Base-by-base conservation (phyloP, 1,140 invertebrate genomes). In the Tigriopus japonicus region DNA sequence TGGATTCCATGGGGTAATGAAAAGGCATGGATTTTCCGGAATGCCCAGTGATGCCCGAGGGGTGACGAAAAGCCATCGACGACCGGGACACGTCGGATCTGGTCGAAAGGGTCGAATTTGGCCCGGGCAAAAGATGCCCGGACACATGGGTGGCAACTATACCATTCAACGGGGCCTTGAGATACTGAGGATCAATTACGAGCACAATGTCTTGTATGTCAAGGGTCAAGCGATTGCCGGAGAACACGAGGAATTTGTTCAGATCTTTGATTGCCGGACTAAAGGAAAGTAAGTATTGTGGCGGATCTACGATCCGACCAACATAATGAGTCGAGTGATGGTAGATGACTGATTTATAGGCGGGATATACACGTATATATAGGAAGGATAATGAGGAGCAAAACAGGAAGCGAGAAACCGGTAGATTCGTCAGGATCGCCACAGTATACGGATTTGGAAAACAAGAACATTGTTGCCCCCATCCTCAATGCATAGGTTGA, bases 1-100 rank as follows among this genome's bases (percentile, higher is more conserved):
- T 69, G 95, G 94, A n/a, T 98, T 98, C 69, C 93, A 98, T 81
- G 95, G 96, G 56, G 95, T 96, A 0, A 86, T 97, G 75, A 95
- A 89, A 74, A 77, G 94, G 24, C 42, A 58, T 81, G 89, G 89
- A 43, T 93, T 98, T 68, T 85, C 87, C 69, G 95, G 95, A 61
- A 84, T 87, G 78, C 90, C 87, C 63, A 85, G 85, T 9, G 52
- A 54, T 21, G 82, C 82, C 53, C 92, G 95, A 70, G 93, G 94
- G 65, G 79, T 81, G 5, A 98, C 94, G 0, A 98, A 98, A 78
- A 88, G 85, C 19, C 93, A 98, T 72, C 78, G 94, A 65, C 79
- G 90, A 68, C 80, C 83, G 56, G 96, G 95, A 63, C 85, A 85
- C 66, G 91, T 94, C 68, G 92, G 88, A 45, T 79, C 80, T 62